Base-by-base conservation (phyloP, 1,140 invertebrate genomes). In the Venturia canescens region DNA sequence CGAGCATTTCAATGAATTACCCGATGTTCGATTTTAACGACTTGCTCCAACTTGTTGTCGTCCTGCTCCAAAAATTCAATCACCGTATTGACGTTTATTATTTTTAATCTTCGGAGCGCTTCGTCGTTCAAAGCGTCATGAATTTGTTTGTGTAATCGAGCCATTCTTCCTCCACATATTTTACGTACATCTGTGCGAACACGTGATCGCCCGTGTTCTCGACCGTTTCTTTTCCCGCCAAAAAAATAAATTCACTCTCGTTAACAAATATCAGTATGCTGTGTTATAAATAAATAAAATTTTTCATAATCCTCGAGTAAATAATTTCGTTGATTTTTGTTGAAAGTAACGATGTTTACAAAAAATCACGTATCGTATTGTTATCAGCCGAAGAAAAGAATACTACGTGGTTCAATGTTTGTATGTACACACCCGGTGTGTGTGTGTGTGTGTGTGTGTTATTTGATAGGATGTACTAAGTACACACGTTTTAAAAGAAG, bases 21-120 rank as follows among this genome's bases (percentile, higher is more conserved):
- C 88, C 90, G 92, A 69, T 90, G 92, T 4, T 87, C 75, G 75
- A 93, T 84, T 60, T 86, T 83, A 6, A 91, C 90, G 48, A 89
- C 86, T 50, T 83, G 89, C 15, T 86, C 83, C 31, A 94, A 85
- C 78, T 89, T 88, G 53, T 92, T 89, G 26, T 88, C 86, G 81
- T 94, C 92, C 82, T 93, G 91, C 82, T 91, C 81, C 53, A 95
- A 86, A 88, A 95, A 95, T 86, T 95, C 93, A 53, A 92, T 81
- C 21, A 94, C 87, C 31, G 93, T 94, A 80, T 80, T 89, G 75
- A 95, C 93, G 60, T 92, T 91, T 84, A 93, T 93, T 27, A 87
- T 87, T 60, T 89, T 83, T 31, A 96, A 91, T 78, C 86, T 87
- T 80, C 91, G 89, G n/a, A 95, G 53, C 18, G 93, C 80, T 66